Evolutionary conservation across 2,113 vertebrate genomes (phyloP).

Genomic region (Phrynosoma blainvillii): DNA sequence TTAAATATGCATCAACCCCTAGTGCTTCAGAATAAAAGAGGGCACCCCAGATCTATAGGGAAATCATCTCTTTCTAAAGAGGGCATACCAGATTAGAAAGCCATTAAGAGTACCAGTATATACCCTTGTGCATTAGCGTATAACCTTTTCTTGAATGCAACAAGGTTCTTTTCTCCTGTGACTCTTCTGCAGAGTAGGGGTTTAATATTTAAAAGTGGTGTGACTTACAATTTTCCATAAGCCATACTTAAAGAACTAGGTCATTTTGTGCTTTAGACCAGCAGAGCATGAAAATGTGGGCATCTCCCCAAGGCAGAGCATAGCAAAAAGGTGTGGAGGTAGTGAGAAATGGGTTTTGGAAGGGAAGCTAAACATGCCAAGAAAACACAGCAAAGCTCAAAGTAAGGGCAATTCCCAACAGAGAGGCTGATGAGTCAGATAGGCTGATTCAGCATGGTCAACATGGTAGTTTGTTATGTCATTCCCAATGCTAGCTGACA

Average conservation of each 20-base stretch:
- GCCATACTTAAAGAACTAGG: slow-evolving; percentile 56
- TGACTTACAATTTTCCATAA: slow-evolving; percentile 52
- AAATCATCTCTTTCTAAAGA: background rate
- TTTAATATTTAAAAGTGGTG: slow-evolving; percentile 43
- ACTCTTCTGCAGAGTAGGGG: slow-evolving; percentile 12
- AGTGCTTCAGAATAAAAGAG: background rate
- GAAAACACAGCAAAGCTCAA: background rate
- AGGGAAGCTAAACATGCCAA: slow-evolving; percentile 3
- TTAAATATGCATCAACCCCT: background rate
- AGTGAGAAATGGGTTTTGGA: background rate
- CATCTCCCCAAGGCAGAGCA: slow-evolving; percentile 37
- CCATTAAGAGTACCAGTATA: fast-evolving
- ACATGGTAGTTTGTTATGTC: background rate
- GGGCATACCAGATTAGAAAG: background rate
- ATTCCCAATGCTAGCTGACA: too few species aligned
- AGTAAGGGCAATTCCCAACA: background rate
- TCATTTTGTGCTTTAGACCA: slow-evolving; percentile 63
- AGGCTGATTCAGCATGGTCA: background rate
- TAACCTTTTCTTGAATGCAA: background rate
- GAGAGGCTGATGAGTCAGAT: background rate
- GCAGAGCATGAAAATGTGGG: slow-evolving; percentile 48
- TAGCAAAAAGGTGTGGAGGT: background rate
- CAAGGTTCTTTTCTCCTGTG: background rate
- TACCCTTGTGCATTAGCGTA: background rate
- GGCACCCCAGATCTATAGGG: too few species aligned